These are phyloP conservation scores for Pseudochirops corinnae DNA, from an alignment of 2,797 vertebrate genomes.

Conservation along the genomic window DNA sequence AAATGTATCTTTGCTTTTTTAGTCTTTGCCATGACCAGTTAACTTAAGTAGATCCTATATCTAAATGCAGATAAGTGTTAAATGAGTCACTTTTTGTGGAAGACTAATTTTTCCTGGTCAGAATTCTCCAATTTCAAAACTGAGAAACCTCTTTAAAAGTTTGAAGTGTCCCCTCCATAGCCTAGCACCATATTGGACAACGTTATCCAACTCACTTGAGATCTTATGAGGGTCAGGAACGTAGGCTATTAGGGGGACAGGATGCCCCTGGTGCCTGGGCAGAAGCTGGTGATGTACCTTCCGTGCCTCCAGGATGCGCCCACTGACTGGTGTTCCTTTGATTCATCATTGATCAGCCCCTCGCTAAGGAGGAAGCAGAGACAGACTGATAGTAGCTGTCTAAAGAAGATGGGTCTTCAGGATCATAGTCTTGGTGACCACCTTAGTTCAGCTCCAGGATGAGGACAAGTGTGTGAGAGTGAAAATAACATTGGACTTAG, in stretches of 20 bases:
- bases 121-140: background rate
- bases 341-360: background rate
- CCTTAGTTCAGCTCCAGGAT: background rate
- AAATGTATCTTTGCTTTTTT: background rate
- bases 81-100: background rate
- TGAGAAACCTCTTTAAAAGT: background rate
- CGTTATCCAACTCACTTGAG: background rate
- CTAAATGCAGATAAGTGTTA: background rate
- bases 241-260: background rate
- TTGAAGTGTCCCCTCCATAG: background rate
- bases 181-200: background rate
- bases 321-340: background rate
- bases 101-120: background rate
- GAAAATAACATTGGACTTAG: background rate
- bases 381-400: background rate
- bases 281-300: background rate
- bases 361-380: background rate
- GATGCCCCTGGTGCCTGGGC: background rate
- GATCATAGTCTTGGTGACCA: background rate
- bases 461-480: background rate
- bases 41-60: background rate
- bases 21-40: background rate
- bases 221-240: background rate
- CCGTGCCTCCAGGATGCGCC: background rate
- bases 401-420: background rate